A percentile compares a stretch with the other conserved stretches of the same genome.
Evolutionary conservation across 2,888 invertebrate genomes (phyloP).

Genomic region (Heliconius sara): DNA sequence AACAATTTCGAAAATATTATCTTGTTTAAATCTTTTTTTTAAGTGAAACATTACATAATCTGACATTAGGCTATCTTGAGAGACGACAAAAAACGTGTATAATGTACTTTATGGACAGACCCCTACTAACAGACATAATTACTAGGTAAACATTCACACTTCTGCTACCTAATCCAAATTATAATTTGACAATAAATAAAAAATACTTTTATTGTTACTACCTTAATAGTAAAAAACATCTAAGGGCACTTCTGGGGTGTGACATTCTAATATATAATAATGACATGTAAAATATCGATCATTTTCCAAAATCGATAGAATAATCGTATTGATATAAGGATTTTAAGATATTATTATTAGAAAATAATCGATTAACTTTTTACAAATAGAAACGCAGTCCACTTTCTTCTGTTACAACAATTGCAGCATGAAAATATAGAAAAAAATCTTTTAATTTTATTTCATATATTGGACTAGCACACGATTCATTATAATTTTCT

Average conservation of each 20-base stretch:
- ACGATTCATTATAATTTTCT: not conserved
- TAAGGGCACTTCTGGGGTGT: not conserved
- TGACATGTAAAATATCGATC: not conserved
- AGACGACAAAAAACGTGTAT: not conserved
- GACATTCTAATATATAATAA: not conserved
- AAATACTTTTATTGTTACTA: too few species aligned
- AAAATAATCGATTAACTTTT: constrained; percentile 21
- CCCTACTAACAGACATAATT: not conserved
- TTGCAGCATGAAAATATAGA: constrained; percentile 20
- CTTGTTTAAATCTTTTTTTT: not conserved
- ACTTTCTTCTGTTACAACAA: constrained; percentile 23
- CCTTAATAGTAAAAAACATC: not conserved
- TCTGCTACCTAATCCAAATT: not conserved
- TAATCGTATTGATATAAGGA: not conserved
- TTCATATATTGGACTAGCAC: not conserved
- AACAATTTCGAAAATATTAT: not conserved
- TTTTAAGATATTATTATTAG: constrained; percentile 14
- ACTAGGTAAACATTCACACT: not conserved
- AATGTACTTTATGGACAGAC: not conserved
- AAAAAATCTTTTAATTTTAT: constrained; percentile 1
- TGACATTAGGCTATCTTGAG: not conserved
- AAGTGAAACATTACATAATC: not conserved
- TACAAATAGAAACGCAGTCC: constrained; percentile 20
- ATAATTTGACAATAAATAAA: not conserved
- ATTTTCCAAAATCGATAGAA: constrained; percentile 5